A percentile compares a stretch with the other conserved stretches of the same genome.
Conservation (phyloP, 1,140 invertebrate genomes). For the Mactra quadrangularis region DNA sequence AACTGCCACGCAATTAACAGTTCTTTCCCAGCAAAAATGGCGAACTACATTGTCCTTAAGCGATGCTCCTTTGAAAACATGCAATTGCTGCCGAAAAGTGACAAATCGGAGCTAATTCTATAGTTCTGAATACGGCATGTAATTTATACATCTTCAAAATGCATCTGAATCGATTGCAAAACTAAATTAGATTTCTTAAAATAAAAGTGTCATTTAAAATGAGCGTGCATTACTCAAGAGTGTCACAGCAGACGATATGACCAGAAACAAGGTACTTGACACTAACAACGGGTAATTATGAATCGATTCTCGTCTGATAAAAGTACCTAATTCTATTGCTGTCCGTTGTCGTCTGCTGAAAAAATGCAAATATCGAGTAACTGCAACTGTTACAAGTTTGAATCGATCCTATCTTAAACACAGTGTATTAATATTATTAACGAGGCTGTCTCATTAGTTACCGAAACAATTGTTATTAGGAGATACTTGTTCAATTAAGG, state of each 20-base stretch:
- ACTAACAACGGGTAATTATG: constrained; percentile 42
- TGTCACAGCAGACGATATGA: constrained; percentile 32
- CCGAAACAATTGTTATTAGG: no score
- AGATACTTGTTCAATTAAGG: no score
- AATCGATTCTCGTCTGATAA: constrained; percentile 15
- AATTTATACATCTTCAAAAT: constrained; percentile 31
- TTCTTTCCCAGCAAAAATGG: no score
- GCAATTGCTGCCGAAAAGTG: not conserved
- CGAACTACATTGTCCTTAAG: no score
- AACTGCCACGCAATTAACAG: no score
- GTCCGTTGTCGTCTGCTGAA: not conserved
- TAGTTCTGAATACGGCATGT: constrained; percentile 16
- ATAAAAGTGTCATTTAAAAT: constrained; percentile 58
- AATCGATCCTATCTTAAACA: no score
- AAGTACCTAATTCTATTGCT: not conserved
- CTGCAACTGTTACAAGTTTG: no score
- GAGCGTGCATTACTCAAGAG: constrained; percentile 44
- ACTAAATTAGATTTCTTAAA: constrained; percentile 60
- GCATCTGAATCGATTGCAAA: constrained; percentile 50
- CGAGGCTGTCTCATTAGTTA: no score
- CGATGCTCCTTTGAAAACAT: not conserved
- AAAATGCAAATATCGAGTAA: not conserved
- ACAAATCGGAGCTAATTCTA: constrained; percentile 13
- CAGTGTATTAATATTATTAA: no score
- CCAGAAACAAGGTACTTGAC: constrained; percentile 36